A percentile compares a stretch with the other conserved stretches of the same genome.
Conservation (phyloP, 2,113 vertebrate genomes). For the Sus scrofa region DNA sequence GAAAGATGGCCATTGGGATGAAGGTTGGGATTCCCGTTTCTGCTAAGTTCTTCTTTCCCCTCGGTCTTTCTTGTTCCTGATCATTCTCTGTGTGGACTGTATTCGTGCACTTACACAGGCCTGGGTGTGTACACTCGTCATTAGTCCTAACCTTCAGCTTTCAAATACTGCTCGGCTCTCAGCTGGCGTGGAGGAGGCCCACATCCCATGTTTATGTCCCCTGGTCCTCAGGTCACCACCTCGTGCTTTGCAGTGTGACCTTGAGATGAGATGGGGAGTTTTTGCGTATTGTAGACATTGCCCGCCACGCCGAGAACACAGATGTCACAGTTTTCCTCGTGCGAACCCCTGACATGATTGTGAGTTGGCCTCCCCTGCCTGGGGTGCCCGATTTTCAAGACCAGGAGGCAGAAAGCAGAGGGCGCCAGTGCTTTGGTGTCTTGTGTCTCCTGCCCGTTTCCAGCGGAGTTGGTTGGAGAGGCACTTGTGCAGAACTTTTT, state of each 20-base stretch:
- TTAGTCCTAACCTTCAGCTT: neutral
- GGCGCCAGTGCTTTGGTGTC: neutral
- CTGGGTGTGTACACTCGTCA: accelerated
- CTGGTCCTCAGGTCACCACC: accelerated
- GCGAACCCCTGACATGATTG: accelerated
- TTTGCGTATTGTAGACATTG: neutral
- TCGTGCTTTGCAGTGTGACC: neutral
- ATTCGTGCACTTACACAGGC: accelerated
- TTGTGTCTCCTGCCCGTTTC: neutral
- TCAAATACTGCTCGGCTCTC: accelerated
- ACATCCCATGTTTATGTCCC: neutral
- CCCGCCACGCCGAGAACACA: neutral
- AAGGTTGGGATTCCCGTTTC: no score
- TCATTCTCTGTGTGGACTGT: accelerated
- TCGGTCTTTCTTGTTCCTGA: neutral
- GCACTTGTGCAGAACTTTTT: neutral
- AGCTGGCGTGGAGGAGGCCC: accelerated
- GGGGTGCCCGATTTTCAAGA: neutral
- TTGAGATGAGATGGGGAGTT: neutral
- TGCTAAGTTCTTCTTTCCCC: neutral
- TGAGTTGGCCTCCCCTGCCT: accelerated
- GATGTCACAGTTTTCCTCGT: neutral
- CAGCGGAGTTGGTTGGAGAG: accelerated
- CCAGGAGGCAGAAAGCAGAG: neutral
- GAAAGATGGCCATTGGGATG: accelerated